Base-by-base conservation (phyloP, 64 coral and sea anemone genomes). In the Platygyra sinensis region DNA sequence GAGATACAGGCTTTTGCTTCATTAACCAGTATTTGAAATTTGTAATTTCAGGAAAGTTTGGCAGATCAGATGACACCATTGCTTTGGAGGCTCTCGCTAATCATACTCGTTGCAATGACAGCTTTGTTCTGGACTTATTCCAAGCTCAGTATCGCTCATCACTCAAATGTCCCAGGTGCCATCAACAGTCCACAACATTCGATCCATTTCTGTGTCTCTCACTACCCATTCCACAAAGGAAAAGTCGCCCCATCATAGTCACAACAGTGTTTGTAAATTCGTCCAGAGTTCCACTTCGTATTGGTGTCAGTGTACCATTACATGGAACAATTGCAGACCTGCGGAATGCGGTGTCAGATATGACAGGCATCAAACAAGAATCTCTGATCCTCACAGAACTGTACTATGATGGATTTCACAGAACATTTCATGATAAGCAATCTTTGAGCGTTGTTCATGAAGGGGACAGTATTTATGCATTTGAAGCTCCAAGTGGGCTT, bases 81-180 rank as follows among this genome's bases (percentile, higher is more conserved):
- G 95, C 95, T 25, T 52, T 50, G n/a, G 95, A 97, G 72, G 80
- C 92, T 39, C 84, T 97, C 14, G 31, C 82, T 17, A 97, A 97
- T 75, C 95, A 97, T 60, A 65, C 90, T 29, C 95, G 95, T 46
- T 97, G 95, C 31, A 97, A 97, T 74, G 80, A 97, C 71, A 97
- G 95, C 67, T 93, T 94, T 72, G 95, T 97, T 28, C 88, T 97
- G 24, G 91, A 97, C 63, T 76, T 97, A 30, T 97, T 97, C 86
- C 95, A 97, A 88, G 95, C 95, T 71, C 95, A 97, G 63, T 84
- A 97, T 73, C 92, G 88, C 28, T 97, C 95, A 50, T 93, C 95
- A 17, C 79, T 97, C 52, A 89, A 92, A 83, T 97, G 95, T 12
- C 95, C 95, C 19, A 94, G 75, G 60, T 97, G 95, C 24, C 76